These are phyloP conservation scores for Aphrocallistes beatrix DNA, from an alignment of 37 sponge, comb jelly and placozoan genomes.

Conservation along the genomic window DNA sequence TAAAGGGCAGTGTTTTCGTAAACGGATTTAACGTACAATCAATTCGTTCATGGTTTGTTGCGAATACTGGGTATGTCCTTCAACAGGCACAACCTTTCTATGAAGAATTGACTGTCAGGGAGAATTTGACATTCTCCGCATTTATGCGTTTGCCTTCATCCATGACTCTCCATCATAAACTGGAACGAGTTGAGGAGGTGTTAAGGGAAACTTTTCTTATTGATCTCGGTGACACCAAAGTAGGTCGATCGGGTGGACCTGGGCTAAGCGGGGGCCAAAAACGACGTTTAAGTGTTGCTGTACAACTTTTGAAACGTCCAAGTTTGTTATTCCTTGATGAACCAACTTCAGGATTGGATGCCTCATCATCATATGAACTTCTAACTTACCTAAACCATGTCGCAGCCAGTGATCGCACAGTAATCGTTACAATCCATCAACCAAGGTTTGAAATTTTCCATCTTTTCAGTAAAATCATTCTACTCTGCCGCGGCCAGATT, in stretches of 20 bases:
- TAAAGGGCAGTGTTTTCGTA: constrained; percentile 46
- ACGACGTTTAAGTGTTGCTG: constrained; percentile 49
- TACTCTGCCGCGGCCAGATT: constrained; percentile 64
- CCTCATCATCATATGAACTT: constrained; percentile 25
- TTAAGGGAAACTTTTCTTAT: constrained; percentile 60
- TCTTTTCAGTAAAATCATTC: constrained; percentile 74
- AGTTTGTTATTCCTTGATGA: constrained; percentile 71
- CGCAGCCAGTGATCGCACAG: constrained; percentile 46
- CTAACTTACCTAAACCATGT: constrained; percentile 51
- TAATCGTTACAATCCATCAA: constrained; percentile 88
- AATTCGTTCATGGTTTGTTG: constrained; percentile 52
- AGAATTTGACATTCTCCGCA: constrained; percentile 62
- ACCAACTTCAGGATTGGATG: constrained; percentile 73
- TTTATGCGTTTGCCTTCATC: constrained; percentile 48
- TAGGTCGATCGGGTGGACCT: constrained; percentile 52
- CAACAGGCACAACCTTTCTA: constrained; percentile 59
- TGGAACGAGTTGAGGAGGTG: constrained; percentile 66
- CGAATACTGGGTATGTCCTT: constrained; percentile 58
- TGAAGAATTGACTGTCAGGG: constrained; percentile 58
- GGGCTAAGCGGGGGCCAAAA: constrained; percentile 91
- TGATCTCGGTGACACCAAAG: constrained; percentile 47
- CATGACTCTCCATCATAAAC: constrained; percentile 28
- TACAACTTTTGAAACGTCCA: constrained; percentile 61
- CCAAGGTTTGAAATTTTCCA: constrained; percentile 86
- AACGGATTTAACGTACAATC: constrained; percentile 34